Conservation (phyloP, 2,797 vertebrate species). For the Champsocephalus gunnari region DNA sequence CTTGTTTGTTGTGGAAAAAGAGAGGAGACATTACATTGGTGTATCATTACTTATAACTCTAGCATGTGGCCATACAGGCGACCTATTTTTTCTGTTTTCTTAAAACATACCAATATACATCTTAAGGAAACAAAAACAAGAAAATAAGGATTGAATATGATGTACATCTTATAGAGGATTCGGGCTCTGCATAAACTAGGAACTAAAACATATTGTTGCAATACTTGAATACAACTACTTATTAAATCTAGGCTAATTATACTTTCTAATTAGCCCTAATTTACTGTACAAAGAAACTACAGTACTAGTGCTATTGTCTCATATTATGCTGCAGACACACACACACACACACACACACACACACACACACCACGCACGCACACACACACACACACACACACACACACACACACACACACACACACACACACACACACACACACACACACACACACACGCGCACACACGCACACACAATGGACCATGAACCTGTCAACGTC, state of each 20-base stretch:
- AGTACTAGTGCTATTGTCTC: neutral
- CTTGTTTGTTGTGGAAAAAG: neutral
- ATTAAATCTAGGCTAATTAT: neutral
- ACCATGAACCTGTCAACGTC: constrained; percentile 45
- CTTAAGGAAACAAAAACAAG: neutral
- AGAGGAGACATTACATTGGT: neutral
- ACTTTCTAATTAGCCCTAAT: too few species aligned
- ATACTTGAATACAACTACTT: neutral
- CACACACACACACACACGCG: constrained; percentile 27
- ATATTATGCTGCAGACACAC: neutral
- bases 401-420: neutral
- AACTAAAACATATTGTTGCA: neutral
- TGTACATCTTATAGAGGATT: neutral
- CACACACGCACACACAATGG: constrained; percentile 15
- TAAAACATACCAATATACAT: neutral
- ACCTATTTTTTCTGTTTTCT: too few species aligned
- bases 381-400: neutral
- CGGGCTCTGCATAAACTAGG: too few species aligned
- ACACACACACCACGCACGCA: neutral
- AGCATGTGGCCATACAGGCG: too few species aligned
- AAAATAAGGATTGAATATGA: neutral
- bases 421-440: constrained; percentile 13
- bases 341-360: neutral
- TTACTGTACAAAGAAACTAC: neutral
- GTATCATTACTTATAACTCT: neutral